A percentile compares a stretch with the other conserved stretches of the same genome.
Conservation (phyloP, 2,113 vertebrate genomes). For the Sinocyclocheilus maitianheensis region DNA sequence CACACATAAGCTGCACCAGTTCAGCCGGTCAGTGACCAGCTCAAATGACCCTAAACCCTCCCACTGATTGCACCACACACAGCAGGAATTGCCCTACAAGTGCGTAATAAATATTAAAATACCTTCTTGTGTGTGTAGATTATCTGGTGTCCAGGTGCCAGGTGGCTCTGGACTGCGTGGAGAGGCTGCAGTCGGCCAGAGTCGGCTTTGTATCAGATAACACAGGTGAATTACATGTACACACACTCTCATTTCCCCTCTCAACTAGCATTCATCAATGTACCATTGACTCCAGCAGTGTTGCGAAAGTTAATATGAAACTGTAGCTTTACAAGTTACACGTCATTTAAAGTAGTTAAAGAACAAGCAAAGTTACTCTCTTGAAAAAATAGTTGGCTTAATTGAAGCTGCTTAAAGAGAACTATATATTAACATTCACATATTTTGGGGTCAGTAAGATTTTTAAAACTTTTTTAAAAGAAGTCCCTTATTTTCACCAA, state of each 20-base stretch:
- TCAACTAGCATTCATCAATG: neutral
- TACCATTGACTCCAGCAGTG: neutral
- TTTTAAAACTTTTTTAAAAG: no score
- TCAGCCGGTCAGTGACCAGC: conserved; percentile 81
- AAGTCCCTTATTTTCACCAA: no score
- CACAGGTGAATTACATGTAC: conserved; percentile 73
- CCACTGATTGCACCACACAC: no score
- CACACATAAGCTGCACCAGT: conserved; percentile 86
- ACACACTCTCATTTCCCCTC: neutral
- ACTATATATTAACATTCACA: no score
- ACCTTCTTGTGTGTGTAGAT: conserved; percentile 72
- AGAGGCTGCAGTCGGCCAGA: conserved; percentile 74
- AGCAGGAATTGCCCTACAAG: neutral
- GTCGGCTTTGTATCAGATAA: conserved; percentile 73
- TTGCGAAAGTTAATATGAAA: neutral
- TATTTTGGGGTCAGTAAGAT: no score
- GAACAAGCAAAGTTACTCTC: neutral
- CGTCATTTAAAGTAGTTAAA: conserved; percentile 13
- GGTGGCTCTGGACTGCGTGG: conserved; percentile 79
- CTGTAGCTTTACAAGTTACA: neutral
- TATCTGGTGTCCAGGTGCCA: conserved; percentile 85
- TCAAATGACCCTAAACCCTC: neutral
- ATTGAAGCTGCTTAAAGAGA: no score
- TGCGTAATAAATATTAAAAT: conserved; percentile 3
- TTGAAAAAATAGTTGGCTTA: neutral